Evolutionary conservation across 2,113 vertebrate genomes (phyloP), one percentile per base, ranked within the genome.

Genomic region (Anhinga anhinga): DNA sequence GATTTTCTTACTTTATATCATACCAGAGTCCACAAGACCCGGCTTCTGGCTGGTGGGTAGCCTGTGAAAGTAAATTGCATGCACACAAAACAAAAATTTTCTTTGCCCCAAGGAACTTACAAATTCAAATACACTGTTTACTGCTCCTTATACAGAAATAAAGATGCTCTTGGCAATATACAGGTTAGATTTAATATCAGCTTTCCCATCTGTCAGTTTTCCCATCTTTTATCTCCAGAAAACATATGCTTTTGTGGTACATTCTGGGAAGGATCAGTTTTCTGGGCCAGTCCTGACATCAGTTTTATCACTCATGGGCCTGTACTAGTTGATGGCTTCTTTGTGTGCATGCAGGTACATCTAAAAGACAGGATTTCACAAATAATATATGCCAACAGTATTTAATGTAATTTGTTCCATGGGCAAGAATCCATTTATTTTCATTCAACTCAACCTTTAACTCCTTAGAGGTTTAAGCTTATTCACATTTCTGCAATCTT

Each of bases 21-120:
- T 14, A 50, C 10, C 10, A 49, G 15, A 67, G 2, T 11, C 16
- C 23, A 45, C 21, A 73, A 20, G 10, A 14, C 16, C 38, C 27
- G 61, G 36, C 7, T 76, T 45, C 56, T 74, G 32, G 10, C 20
- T 94, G 50, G 40, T 32, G 4, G 3, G 25, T 47, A 47, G 11
- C 9, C 15, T 23, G 4, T 61, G 40, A 56, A 55, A 65, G 20
- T 38, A 55, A 82, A 52, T 16, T n/a, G 21, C 30, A 27, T 0
- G 5, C 2, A 18, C 25, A 59, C 1, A 62, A 52, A 40, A 1
- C 0, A 30, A 13, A 65, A 32, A 2, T 13, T 73, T 69, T 40
- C 8, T 59, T 55, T 83, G 3, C 14, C 40, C 3, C 22, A 63
- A 16, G 25, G 38, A 90, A 40, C 9, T 66, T 67, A 12, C 0